Percentiles rank a stretch among this genome's conserved stretches.
These are phyloP conservation scores for Dolichomitus sp. DNA, from an alignment of 2,888 invertebrate species.

Conservation along the genomic window DNA sequence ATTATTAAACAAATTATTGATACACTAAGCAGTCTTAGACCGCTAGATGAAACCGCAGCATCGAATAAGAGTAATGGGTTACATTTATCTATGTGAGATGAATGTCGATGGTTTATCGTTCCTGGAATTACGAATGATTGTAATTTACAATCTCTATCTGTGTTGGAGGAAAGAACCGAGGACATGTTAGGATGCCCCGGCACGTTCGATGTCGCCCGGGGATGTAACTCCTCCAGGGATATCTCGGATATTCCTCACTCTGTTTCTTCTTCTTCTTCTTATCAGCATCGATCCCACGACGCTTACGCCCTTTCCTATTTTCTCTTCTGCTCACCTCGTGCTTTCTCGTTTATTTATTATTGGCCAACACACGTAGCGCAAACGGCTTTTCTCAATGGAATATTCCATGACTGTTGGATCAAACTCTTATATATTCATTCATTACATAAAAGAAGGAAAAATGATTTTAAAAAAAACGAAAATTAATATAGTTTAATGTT, in stretches of 20 bases:
- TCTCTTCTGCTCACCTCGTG: not conserved
- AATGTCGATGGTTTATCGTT: slow-evolving; percentile 11
- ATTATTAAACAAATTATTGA: not conserved
- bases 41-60: not conserved
- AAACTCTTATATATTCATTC: not conserved
- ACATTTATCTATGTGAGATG: not conserved
- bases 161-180: slow-evolving; percentile 1
- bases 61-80: not conserved
- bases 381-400: not conserved
- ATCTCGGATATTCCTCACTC: slow-evolving; percentile 23
- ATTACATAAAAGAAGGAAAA: not conserved
- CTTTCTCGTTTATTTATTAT: slow-evolving; percentile 11
- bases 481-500: not conserved
- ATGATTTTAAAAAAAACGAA: not conserved
- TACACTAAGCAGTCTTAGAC: not conserved
- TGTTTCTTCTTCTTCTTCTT: slow-evolving; percentile 37
- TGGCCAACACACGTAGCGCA: not conserved
- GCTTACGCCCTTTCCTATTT: not conserved
- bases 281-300: slow-evolving; percentile 29
- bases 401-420: not conserved
- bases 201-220: slow-evolving; percentile 43
- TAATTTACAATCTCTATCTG: slow-evolving; percentile 10
- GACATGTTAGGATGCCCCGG: slow-evolving; percentile 34
- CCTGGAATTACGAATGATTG: slow-evolving; percentile 18
- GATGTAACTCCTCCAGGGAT: slow-evolving; percentile 37